Percentiles rank a stretch among this genome's conserved stretches.
phyloP scores from a whole-genome alignment of 2,797 vertebrate species.

The Pipistrellus kuhlii region DNA sequence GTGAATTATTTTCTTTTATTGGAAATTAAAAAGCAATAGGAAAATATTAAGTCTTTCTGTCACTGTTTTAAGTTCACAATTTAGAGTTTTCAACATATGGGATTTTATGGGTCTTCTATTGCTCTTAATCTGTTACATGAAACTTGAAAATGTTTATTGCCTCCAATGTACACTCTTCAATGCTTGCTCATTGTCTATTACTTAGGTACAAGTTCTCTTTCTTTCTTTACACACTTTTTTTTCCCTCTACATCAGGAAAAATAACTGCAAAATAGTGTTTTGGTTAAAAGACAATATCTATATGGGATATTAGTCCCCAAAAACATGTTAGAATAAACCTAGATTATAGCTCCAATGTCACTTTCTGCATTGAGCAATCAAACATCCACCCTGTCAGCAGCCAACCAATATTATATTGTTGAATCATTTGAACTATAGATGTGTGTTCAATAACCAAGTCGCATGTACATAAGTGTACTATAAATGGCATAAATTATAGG shows the following conservation, averaged over 20 bases:
- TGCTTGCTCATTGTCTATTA: background rate
- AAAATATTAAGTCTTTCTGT: conserved; percentile 39
- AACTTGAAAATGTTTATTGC: background rate
- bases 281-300: background rate
- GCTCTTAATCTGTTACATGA: conserved; percentile 24
- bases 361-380: background rate
- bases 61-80: conserved; percentile 42
- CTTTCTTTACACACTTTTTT: background rate
- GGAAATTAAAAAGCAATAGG: conserved; percentile 34
- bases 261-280: background rate
- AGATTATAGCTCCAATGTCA: background rate
- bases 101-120: conserved; percentile 1
- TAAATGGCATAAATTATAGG: background rate
- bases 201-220: background rate
- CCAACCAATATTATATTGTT: background rate
- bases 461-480: background rate
- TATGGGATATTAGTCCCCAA: background rate
- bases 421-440: background rate
- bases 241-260: background rate
- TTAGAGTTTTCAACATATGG: conserved; percentile 25
- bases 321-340: background rate
- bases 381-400: background rate
- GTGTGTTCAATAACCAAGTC: background rate
- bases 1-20: conserved; percentile 42
- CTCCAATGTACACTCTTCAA: background rate